Base-by-base conservation (phyloP, 92 coral and sea anemone genomes). In the Parazoanthus swiftii region DNA sequence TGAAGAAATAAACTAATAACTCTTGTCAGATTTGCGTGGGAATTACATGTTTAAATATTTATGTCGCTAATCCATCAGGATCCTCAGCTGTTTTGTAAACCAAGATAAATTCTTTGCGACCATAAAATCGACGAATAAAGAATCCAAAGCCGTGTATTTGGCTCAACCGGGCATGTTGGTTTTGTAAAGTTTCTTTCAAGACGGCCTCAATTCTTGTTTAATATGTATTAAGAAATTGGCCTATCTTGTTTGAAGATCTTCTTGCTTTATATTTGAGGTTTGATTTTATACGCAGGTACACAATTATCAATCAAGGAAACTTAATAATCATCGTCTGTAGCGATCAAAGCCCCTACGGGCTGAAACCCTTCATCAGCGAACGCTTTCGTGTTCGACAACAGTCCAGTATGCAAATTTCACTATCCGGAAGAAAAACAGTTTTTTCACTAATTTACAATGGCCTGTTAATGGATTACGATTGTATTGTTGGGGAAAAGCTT, bases 1-100 rank as follows among this genome's bases (percentile, higher is more conserved):
- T 29, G 59, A 26, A 6, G 43, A 44, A 26, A 63, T 39, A 23
- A 48, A 20, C 59, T 84, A 71, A 44, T 84, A 18, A n/a, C 78
- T 29, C 43, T 33, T 21, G 44, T 25, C 42, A 46, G 35, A 51
- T 73, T 73, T 71, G 87, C 87, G 87, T 84, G 87, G 87, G 87
- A 84, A 84, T 72, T 15, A 39, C 78, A 42, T 72, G 37, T 48
- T 84, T 84, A 84, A 84, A 84, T 84, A 84, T 84, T 84, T 84
- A 84, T 84, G 51, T 66, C 23, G 26, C 50, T 44, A 44, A 71
- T 18, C 66, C 26, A 7, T 5, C 16, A 73, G 77, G 44, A 84
- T 48, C 21, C 76, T 39, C 33, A 33, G 79, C 87, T 84, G 75
- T 71, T 46, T 81, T 71, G 46, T 70, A 72, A 84, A 84, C 87